Evolutionary conservation across 2,888 invertebrate species (phyloP).

Genomic region (Drosophila acutilabella): DNA sequence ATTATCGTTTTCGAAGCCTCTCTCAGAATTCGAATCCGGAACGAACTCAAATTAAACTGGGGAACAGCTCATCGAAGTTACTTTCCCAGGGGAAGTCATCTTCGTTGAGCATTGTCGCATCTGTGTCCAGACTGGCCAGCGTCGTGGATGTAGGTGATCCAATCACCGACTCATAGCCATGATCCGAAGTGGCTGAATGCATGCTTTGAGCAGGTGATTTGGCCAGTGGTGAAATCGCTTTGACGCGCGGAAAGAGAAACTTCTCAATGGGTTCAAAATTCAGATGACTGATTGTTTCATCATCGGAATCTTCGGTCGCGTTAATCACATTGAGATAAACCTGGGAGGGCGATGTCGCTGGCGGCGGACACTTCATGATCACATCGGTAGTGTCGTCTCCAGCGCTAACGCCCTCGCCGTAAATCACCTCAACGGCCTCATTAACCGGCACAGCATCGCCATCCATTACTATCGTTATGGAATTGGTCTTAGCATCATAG

Average conservation of each 20-base stretch:
- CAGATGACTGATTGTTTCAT: slow-evolving; percentile 62
- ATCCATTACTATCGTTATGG: slow-evolving; percentile 89
- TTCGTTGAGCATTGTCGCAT: slow-evolving; percentile 35
- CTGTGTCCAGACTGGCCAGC: slow-evolving; percentile 64
- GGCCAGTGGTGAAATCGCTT: slow-evolving; percentile 79
- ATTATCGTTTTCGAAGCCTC: slow-evolving; percentile 16
- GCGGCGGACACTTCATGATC: slow-evolving; percentile 75
- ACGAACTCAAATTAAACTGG: slow-evolving; percentile 87
- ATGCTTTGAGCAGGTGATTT: slow-evolving; percentile 81
- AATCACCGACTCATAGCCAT: slow-evolving; percentile 89
- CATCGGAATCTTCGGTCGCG: slow-evolving; percentile 73
- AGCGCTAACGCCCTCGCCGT: slow-evolving; percentile 85
- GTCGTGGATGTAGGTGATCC: slow-evolving; percentile 86
- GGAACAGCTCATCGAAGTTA: slow-evolving; percentile 92
- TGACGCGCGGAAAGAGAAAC: slow-evolving; percentile 77
- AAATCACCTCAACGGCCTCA: slow-evolving; percentile 85
- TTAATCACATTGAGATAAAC: slow-evolving; percentile 77
- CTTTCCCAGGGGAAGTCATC: slow-evolving; percentile 89
- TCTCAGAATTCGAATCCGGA: slow-evolving; percentile 1
- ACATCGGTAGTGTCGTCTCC: slow-evolving; percentile 66
- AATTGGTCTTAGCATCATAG: slow-evolving; percentile 90
- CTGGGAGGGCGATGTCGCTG: slow-evolving; percentile 80
- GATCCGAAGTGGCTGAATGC: slow-evolving; percentile 86
- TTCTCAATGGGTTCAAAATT: slow-evolving; percentile 81
- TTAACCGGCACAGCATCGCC: slow-evolving; percentile 86